Evolutionary conservation across 2,888 invertebrate genomes (phyloP).

Genomic region (Drosophila neonasuta): DNA sequence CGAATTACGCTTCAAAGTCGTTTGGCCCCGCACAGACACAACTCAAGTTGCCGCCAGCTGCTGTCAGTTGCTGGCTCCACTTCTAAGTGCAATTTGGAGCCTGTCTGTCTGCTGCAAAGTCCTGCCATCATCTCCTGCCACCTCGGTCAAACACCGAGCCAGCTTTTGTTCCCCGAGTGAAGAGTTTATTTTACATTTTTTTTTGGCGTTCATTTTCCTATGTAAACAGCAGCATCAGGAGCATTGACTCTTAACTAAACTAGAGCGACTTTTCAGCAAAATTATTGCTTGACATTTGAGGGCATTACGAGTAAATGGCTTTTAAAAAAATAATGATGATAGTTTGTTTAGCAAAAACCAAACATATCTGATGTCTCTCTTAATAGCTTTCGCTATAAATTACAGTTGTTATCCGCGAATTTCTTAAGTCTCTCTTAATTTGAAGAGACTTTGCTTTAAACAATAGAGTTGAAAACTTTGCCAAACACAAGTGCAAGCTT

Average conservation of each 20-base stretch:
- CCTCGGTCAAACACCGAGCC: slow-evolving; percentile 2
- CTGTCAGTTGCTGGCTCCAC: slow-evolving; percentile 19
- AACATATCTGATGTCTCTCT: no score
- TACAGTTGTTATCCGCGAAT: no score
- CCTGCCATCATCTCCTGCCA: slow-evolving; percentile 15
- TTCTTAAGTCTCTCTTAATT: no score
- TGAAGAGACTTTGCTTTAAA: no score
- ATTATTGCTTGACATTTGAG: background rate
- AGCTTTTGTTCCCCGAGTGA: background rate
- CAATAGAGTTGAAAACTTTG: no score
- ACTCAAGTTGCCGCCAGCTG: slow-evolving; percentile 8
- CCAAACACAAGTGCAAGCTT: no score
- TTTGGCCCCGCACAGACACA: slow-evolving; percentile 16
- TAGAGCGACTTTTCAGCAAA: background rate
- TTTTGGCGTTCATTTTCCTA: background rate
- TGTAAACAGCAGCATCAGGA: background rate
- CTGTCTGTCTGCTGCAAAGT: slow-evolving; percentile 28
- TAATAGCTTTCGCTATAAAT: no score
- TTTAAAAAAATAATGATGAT: background rate
- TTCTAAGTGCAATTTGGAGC: slow-evolving; percentile 41
- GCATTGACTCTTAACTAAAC: background rate
- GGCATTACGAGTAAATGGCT: background rate
- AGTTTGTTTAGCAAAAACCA: no score
- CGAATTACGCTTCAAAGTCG: slow-evolving; percentile 50
- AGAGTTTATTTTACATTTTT: background rate